A percentile compares a stretch with the other conserved stretches of the same genome.
Evolutionary conservation across 2,797 vertebrate genomes (phyloP).

Genomic region (Hapalemur alaotrensis): DNA sequence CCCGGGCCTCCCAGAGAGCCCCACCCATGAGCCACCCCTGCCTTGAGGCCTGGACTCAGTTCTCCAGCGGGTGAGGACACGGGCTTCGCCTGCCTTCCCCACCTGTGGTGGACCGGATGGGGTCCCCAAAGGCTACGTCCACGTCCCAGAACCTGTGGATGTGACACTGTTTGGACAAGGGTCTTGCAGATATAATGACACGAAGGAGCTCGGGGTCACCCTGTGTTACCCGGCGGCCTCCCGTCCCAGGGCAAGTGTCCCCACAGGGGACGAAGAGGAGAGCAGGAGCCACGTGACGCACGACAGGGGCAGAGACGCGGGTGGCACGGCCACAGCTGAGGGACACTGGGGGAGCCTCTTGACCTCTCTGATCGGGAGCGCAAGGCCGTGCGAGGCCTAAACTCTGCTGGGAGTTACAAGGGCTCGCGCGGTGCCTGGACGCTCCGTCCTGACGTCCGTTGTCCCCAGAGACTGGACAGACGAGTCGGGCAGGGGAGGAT

Average conservation of each 20-base stretch:
- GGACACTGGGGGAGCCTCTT: rapidly evolving
- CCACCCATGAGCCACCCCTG: neutral
- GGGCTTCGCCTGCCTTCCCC: neutral
- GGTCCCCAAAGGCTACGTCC: neutral
- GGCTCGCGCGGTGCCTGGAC: rapidly evolving
- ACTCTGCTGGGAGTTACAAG: rapidly evolving
- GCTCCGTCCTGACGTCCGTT: rapidly evolving
- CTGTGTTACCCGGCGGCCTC: neutral
- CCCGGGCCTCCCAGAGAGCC: neutral
- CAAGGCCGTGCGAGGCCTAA: rapidly evolving
- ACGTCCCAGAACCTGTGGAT: rapidly evolving
- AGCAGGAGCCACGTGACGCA: rapidly evolving
- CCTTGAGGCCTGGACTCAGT: neutral
- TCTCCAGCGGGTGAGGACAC: neutral
- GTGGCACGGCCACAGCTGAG: neutral
- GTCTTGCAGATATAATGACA: neutral
- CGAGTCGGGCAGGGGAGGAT: no score
- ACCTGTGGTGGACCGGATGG: neutral
- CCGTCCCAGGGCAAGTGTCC: neutral
- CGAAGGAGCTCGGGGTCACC: no score
- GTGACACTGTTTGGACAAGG: neutral
- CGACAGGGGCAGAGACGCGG: rapidly evolving
- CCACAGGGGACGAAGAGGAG: neutral
- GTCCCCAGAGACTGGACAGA: neutral
- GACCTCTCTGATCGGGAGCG: neutral